Percentiles rank a stretch among this genome's conserved stretches.
Conservation (phyloP, 1,140 invertebrate genomes). For the Ridgeia piscesae region DNA sequence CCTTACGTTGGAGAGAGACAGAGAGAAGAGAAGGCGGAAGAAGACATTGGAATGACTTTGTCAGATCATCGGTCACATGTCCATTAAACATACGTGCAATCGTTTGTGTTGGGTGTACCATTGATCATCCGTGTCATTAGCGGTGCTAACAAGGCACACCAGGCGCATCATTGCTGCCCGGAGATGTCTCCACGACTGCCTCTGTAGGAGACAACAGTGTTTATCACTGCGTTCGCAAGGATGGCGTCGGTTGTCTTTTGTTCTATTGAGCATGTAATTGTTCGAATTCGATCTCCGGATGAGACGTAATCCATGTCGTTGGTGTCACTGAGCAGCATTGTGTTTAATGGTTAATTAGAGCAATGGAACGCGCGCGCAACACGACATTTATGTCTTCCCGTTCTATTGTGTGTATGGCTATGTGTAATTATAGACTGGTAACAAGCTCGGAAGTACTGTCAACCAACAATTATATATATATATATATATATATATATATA, state of each 20-base stretch:
- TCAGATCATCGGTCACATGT: background rate
- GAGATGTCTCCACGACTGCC: background rate
- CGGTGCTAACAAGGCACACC: background rate
- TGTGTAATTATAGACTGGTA: too few species aligned
- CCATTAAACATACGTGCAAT: conserved; percentile 1
- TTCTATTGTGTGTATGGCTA: too few species aligned
- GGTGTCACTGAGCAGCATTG: background rate
- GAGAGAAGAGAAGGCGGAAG: background rate
- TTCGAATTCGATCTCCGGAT: background rate
- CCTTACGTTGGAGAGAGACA: background rate
- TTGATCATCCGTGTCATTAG: background rate
- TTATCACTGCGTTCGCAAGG: background rate
- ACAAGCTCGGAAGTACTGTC: too few species aligned
- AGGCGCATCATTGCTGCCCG: too few species aligned
- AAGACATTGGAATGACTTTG: background rate
- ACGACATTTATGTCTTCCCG: too few species aligned
- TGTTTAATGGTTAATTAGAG: background rate
- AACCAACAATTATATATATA: too few species aligned
- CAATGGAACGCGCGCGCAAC: too few species aligned
- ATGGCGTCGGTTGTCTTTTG: background rate
- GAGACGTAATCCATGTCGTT: background rate
- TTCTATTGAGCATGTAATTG: background rate
- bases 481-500: too few species aligned
- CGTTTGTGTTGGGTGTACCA: background rate
- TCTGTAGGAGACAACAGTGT: background rate